Base-by-base conservation (phyloP, 1,140 invertebrate species). In the Drosophila nasuta region DNA sequence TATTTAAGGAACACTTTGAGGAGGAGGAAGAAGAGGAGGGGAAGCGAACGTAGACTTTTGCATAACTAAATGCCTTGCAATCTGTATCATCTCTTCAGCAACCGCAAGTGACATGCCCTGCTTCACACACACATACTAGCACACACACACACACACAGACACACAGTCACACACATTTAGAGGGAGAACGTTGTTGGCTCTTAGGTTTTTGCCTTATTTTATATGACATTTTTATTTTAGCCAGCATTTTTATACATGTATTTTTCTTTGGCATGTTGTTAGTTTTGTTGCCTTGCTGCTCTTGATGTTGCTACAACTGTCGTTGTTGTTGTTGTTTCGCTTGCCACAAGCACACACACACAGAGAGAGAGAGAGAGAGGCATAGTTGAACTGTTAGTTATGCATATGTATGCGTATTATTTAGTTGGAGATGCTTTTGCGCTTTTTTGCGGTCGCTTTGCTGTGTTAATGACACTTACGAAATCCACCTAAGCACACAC, bases 401-500 rank as follows among this genome's bases (percentile, higher is more conserved):
- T 79, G 72, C 80, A 83, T 76, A 76, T 76, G 73, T 73, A 64
- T 70, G 46, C 63, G 56, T 72, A 74, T 68, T 60, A 49, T 56
- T 63, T 41, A 65, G 52, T 54, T 86, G 81, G 77, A 85, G 85
- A 85, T 89, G 85, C 78, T 78, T 81, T 89, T 85, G 85, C 75
- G 78, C 81, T 89, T 89, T 88, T 89, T 89, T 89, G 85, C 81
- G 81, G 85, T 89, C 75, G 78, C 85, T 89, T 81, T 82, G 81
- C 85, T 85, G 77, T 89, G 85, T 89, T 89, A 89, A 89, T 89
- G 85, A 89, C 85, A 89, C 85, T 89, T 81, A 68, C 69, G 69
- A 69, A 79, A 69, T 38, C 13, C 60, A 46, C 64, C 54, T 63
- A 41, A 71, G 54, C 51, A 41, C 15, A 5, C 67, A 54, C 13